Conservation (phyloP, 2,888 invertebrate genomes). For the Drosophila trichaetosa region DNA sequence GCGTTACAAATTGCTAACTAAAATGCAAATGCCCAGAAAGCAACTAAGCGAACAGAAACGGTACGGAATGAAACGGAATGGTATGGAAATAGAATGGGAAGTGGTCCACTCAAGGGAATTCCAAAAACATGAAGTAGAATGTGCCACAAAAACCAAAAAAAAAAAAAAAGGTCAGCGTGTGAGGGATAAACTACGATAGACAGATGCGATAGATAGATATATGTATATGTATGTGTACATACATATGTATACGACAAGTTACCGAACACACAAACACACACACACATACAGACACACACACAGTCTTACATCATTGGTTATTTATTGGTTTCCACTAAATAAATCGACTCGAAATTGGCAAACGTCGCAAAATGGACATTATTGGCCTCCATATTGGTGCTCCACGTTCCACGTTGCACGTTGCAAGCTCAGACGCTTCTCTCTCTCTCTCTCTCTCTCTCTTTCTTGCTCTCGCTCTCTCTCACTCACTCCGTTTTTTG, state of each 20-base stretch:
- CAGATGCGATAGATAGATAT: slow-evolving; percentile 16
- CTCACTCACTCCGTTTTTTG: not conserved
- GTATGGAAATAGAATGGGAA: slow-evolving; percentile 27
- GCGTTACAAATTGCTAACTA: slow-evolving; percentile 5
- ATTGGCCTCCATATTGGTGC: slow-evolving; percentile 61
- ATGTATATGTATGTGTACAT: slow-evolving; percentile 13
- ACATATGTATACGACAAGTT: slow-evolving; percentile 28
- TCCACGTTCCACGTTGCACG: slow-evolving; percentile 42
- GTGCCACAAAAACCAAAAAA: slow-evolving; percentile 6
- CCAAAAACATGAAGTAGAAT: slow-evolving; percentile 44
- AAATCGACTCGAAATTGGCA: slow-evolving; percentile 79
- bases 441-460: not conserved
- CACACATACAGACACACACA: not conserved
- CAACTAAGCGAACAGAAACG: slow-evolving; percentile 9
- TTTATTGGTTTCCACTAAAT: slow-evolving; percentile 79
- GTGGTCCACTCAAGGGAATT: slow-evolving; percentile 57
- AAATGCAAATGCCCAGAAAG: not conserved
- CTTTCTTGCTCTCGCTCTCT: not conserved
- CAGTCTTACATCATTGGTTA: slow-evolving; percentile 73
- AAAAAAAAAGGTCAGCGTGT: not conserved
- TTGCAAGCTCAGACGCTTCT: slow-evolving; percentile 10
- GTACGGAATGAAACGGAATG: slow-evolving; percentile 8
- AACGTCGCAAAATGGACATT: slow-evolving; percentile 79
- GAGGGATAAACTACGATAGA: slow-evolving; percentile 35
- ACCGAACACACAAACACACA: slow-evolving; percentile 14